These are phyloP conservation scores for Trichomalopsis sarcophagae DNA, from an alignment of 1,140 invertebrate species.

Conservation along the genomic window DNA sequence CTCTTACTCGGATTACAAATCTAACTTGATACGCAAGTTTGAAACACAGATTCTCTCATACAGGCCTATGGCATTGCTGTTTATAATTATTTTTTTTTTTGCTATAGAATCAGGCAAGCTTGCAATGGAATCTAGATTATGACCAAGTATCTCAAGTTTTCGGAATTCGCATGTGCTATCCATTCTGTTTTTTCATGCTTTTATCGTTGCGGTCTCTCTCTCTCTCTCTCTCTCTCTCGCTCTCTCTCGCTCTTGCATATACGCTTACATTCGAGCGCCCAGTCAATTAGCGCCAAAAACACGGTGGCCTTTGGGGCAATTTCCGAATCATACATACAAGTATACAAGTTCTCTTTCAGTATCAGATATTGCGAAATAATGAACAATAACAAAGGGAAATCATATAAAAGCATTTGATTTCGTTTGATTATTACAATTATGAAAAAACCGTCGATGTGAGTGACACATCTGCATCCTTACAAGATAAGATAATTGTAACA, in stretches of 20 bases:
- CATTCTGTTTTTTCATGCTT: not conserved
- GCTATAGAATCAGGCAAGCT: slow-evolving; percentile 14
- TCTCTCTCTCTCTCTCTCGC: not conserved
- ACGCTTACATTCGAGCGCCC: not conserved
- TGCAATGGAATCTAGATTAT: not conserved
- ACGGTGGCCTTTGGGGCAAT: not conserved
- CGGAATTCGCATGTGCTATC: not conserved
- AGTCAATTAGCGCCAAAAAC: not conserved
- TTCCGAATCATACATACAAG: slow-evolving; percentile 13
- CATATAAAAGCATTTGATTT: slow-evolving; percentile 33
- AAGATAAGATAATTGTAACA: slow-evolving; percentile 28
- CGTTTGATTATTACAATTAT: slow-evolving; percentile 28
- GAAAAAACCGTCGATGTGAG: slow-evolving; percentile 37
- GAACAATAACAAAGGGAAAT: slow-evolving; percentile 23
- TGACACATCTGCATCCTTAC: slow-evolving; percentile 27
- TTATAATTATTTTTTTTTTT: not conserved
- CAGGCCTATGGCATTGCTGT: not conserved
- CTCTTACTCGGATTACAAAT: slow-evolving; percentile 64
- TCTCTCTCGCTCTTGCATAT: not conserved
- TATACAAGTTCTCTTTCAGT: not conserved
- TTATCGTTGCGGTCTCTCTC: not conserved
- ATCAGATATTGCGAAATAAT: slow-evolving; percentile 12
- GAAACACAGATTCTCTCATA: slow-evolving; percentile 54
- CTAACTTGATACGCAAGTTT: slow-evolving; percentile 62
- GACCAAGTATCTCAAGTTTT: not conserved